Evolutionary conservation across 2,113 vertebrate species (phyloP).

Genomic region (mouse (Mus musculus)): GRCm39 chr1:178304001-178304500

Average conservation of each 20-base stretch:
- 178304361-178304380: background rate
- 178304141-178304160: no score
- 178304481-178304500: background rate
- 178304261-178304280: conserved; percentile 9
- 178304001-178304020: conserved; percentile 33
- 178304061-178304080: conserved; percentile 1
- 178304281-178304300: conserved; percentile 4
- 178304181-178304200: no score
- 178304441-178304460: background rate
- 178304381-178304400: conserved; percentile 15
- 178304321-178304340: background rate
- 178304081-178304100: background rate
- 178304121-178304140: no score
- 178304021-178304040: background rate
- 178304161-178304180: no score
- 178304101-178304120: no score
- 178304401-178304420: background rate
- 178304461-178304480: background rate
- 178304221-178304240: no score
- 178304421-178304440: background rate
- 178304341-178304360: conserved; percentile 13
- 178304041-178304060: conserved; percentile 1
- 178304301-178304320: background rate
- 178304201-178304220: no score
- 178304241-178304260: background rate